phyloP scores from a whole-genome alignment of 2,113 vertebrate genomes.

The Toxotes jaculatrix region DNA sequence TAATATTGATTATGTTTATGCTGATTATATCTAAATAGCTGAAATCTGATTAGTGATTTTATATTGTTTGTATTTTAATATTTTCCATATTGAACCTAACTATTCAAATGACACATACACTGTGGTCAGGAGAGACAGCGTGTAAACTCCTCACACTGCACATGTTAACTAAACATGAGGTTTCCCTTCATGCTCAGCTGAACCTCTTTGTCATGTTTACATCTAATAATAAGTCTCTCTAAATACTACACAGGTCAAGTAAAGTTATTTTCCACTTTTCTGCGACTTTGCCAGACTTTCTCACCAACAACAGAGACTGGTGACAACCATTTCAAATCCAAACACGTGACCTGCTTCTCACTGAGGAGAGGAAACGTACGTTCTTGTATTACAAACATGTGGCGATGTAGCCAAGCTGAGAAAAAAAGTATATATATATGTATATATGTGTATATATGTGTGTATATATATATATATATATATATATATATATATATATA shows the following conservation, averaged over 20 bases:
- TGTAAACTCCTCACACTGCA: too few species aligned
- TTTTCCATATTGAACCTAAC: neutral
- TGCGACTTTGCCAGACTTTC: conserved; percentile 3
- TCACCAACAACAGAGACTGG: conserved; percentile 11
- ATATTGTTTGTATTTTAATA: neutral
- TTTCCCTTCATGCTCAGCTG: too few species aligned
- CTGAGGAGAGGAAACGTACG: neutral
- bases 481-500: too few species aligned
- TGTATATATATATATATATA: too few species aligned
- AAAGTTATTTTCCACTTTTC: conserved; percentile 18
- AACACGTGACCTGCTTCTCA: neutral
- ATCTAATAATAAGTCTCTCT: neutral
- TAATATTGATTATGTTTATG: neutral
- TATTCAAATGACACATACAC: too few species aligned
- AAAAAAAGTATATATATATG: too few species aligned
- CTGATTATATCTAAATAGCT: neutral
- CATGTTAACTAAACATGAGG: too few species aligned
- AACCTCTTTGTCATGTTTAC: neutral
- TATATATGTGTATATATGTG: too few species aligned
- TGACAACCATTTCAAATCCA: neutral
- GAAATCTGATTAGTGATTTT: neutral
- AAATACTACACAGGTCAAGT: neutral
- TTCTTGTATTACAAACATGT: neutral
- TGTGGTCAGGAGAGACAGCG: too few species aligned
- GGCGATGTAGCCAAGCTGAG: too few species aligned